phyloP scores from a whole-genome alignment of 1,140 invertebrate species.

The Papilio polyxenes region DNA sequence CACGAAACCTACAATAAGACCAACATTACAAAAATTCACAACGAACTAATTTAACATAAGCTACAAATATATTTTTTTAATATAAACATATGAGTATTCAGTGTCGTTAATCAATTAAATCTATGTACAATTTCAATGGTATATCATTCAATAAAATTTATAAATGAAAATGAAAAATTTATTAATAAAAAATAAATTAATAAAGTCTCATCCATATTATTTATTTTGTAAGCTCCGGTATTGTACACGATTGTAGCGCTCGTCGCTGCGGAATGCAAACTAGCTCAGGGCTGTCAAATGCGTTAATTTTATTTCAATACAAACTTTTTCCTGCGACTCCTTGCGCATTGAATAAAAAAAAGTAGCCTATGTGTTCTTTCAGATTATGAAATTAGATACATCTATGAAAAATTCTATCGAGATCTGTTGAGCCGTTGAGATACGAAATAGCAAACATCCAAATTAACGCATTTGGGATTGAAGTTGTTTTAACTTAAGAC shows the following conservation, averaged over 20 bases:
- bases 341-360: too few species aligned
- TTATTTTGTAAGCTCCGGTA: slow-evolving; percentile 51
- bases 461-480: too few species aligned
- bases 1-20: too few species aligned
- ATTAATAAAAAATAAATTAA: slow-evolving; percentile 11
- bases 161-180: neutral
- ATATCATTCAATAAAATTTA: neutral
- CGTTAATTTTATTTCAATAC: slow-evolving; percentile 40
- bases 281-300: slow-evolving; percentile 59
- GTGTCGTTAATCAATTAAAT: neutral
- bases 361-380: too few species aligned
- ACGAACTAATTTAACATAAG: too few species aligned
- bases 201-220: slow-evolving; percentile 46
- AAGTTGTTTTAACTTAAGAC: too few species aligned
- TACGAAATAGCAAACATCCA: too few species aligned
- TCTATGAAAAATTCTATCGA: too few species aligned
- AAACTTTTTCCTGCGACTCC: too few species aligned
- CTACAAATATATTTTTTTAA: neutral
- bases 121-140: neutral
- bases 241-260: slow-evolving; percentile 74
- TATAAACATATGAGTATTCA: neutral
- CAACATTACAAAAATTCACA: too few species aligned
- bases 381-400: too few species aligned
- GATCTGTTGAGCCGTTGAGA: too few species aligned
- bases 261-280: slow-evolving; percentile 75